Conservation (phyloP, 1,140 invertebrate genomes). For the Chironomus striatipennis region DNA sequence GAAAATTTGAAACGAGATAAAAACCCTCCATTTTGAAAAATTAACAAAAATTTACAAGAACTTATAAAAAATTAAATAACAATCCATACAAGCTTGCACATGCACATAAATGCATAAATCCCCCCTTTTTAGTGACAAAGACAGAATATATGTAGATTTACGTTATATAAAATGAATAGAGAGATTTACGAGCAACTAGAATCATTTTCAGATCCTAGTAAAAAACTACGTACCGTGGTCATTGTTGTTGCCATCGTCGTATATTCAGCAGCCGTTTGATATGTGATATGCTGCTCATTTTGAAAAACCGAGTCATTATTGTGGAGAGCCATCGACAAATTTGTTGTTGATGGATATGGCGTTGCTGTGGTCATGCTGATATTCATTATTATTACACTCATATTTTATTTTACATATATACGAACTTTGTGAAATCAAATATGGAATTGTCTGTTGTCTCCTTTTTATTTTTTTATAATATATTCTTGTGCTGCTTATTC, state of each 20-base stretch:
- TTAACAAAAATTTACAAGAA: no score
- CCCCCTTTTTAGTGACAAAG: background rate
- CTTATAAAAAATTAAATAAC: no score
- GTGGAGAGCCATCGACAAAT: background rate
- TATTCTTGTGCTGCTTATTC: background rate
- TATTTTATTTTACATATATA: background rate
- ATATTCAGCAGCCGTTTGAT: background rate
- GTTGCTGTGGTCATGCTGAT: background rate
- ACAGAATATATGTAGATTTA: background rate
- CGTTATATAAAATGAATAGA: background rate
- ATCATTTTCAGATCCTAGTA: background rate
- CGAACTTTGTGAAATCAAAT: background rate
- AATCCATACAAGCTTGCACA: no score
- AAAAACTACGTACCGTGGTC: no score
- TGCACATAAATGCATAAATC: no score
- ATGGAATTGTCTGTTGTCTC: conserved; percentile 3
- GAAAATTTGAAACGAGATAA: no score
- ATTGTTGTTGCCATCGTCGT: no score
- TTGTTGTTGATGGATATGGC: background rate
- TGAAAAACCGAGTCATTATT: background rate
- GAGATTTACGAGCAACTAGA: background rate
- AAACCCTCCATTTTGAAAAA: no score
- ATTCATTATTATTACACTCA: background rate
- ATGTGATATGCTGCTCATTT: background rate
- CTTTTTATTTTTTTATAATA: background rate